phyloP scores from a whole-genome alignment of 2,888 invertebrate genomes.

The Pseudococcus viburni region DNA sequence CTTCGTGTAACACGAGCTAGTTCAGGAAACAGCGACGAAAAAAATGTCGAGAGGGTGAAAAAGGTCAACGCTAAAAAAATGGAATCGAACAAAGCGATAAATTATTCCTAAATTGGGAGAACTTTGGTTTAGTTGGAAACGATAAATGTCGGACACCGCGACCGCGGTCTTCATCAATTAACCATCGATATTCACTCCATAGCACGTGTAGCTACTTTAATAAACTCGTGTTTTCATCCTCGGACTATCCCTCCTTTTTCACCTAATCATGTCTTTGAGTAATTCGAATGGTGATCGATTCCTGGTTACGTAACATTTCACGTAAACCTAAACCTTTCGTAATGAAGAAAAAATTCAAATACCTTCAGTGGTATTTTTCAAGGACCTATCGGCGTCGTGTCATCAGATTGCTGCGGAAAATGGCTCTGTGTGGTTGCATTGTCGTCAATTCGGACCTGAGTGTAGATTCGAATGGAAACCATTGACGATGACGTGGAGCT shows the following conservation, averaged over 20 bases:
- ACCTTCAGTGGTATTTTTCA: not conserved
- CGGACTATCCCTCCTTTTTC: not conserved
- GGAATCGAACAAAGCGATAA: slow-evolving; percentile 1
- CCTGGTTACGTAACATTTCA: not conserved
- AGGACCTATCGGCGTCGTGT: not conserved
- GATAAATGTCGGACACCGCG: not conserved
- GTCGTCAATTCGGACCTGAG: not conserved
- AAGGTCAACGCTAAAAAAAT: not conserved
- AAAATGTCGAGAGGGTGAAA: not conserved
- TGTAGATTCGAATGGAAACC: not conserved
- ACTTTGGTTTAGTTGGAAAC: not conserved
- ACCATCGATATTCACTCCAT: not conserved
- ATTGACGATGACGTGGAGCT: not conserved
- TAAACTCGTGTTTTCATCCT: not conserved
- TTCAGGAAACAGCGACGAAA: not conserved
- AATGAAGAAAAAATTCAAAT: not conserved
- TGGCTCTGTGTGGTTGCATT: not conserved
- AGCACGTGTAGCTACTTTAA: not conserved
- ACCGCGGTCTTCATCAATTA: slow-evolving; percentile 6
- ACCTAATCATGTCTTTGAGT: not conserved
- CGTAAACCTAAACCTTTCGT: not conserved
- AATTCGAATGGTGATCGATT: not conserved
- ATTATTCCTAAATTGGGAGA: slow-evolving; percentile 1
- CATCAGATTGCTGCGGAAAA: not conserved
- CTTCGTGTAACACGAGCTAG: not conserved